Percentiles rank a stretch among this genome's conserved stretches.
Conservation (phyloP, 1,140 invertebrate genomes). For the Cataglyphis hispanica region DNA sequence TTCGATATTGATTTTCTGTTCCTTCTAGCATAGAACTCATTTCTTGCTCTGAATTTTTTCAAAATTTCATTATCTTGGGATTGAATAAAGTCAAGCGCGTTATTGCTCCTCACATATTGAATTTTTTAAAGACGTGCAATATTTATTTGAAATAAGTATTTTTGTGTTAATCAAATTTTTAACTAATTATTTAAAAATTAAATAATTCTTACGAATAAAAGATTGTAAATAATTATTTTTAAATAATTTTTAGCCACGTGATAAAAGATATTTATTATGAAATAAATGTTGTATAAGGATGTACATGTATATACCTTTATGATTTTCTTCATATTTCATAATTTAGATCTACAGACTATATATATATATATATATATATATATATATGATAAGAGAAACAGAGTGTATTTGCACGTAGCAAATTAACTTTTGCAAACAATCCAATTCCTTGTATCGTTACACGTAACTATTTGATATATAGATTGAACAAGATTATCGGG, state of each 20-base stretch:
- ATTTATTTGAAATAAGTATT: background rate
- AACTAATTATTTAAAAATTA: too few relatives aligned
- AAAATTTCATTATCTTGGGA: background rate
- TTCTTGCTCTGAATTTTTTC: constrained; percentile 1
- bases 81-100: background rate
- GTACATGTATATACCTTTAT: background rate
- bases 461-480: constrained; percentile 13
- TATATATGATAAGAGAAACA: too few relatives aligned
- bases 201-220: too few relatives aligned
- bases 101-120: background rate
- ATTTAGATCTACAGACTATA: background rate
- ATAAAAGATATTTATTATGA: background rate
- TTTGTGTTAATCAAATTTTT: too few relatives aligned
- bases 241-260: background rate
- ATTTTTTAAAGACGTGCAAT: background rate
- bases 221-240: background rate
- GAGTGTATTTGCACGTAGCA: background rate
- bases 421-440: constrained; percentile 21
- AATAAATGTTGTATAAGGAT: background rate
- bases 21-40: constrained; percentile 16
- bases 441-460: background rate
- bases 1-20: constrained; percentile 25
- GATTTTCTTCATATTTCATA: background rate
- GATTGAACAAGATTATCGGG: constrained; percentile 78
- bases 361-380: too few relatives aligned